Base-by-base conservation (phyloP, 2,888 invertebrate species). In the Chalcis sispes region DNA sequence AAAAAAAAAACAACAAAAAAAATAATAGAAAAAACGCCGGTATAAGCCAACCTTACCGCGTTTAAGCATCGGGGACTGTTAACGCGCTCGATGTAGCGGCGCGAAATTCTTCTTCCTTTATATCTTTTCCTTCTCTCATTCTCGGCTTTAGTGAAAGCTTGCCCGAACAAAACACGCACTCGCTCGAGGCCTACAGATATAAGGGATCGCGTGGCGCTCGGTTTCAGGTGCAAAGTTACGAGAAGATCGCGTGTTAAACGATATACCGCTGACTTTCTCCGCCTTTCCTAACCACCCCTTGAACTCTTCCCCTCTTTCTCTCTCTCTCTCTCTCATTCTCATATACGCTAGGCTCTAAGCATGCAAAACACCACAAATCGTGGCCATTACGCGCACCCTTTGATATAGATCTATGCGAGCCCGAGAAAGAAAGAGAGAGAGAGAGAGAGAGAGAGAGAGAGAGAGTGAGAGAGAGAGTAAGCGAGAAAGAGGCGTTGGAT, bases 201-300 rank as follows among this genome's bases (percentile, higher is more conserved):
- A 65, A 69, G 46, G 77, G 40, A 67, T 77, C 70, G 77, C 77
- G 72, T 77, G 77, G 79, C 77, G 81, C 79, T 79, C 29, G 36
- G 77, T 25, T 61, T 50, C 82, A 82, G 81, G 83, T 76, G 74
- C 82, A 84, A 83, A 87, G 86, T 87, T 87, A 87, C 85, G 87
- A 84, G 84, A 84, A 82, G 83, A 87, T 87, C 86, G 87, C 87
- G 87, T 87, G 87, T 83, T 85, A 86, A 87, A 85, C 85, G 86
- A 86, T 84, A 84, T 82, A 80, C 20, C 20, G 42, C 56, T 25
- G 65, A 64, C 54, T 65, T 54, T 73, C 73, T 59, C 42, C 56
- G 20, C 23, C 66, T n/a, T 27, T 7, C 42, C 10, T 29, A 32
- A 27, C 25, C 40, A 15, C 48, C 23, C 58, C 23, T 27, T 18